Base-by-base conservation (phyloP, 1,140 invertebrate species). In the Dryas iulia region DNA sequence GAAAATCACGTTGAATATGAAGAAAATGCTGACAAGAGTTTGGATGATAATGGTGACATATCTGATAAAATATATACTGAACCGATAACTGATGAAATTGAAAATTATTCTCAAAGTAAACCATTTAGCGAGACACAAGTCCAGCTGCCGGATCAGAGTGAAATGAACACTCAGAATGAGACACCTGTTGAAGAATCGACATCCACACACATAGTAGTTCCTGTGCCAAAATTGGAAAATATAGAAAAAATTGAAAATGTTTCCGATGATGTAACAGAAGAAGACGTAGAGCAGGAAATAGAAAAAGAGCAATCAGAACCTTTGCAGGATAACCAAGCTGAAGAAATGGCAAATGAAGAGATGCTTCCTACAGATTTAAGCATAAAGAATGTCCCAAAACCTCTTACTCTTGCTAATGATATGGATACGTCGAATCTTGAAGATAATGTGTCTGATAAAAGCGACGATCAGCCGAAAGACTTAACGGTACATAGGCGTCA, bases 401-500 rank as follows among this genome's bases (percentile, higher is more conserved):
- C 18, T 69, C 77, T 18, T 25, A 69, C 71, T 23, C 76, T 79
- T 21, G 77, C 77, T 8, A 79, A 71, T 61, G 81, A 77, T 47
- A 76, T 78, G 30, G 84, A 90, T 26, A 83, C 83, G 1, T 79
- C 82, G n/a, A 85, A 89, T 52, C 69, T 77, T 12, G 84, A 84
- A 62, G 89, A 92, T 61, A 86, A 81, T 57, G 14, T 85, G 33
- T 89, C 87, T 2, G 87, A 88, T 14, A 90, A 89, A 71, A 84
- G 84, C 52, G 93, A 94, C 26, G 93, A 94, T 66, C 83, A 92
- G 68, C 93, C 93, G 61, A 94, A 92, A 84, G 94, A 94, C 80
- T 77, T 94, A 68, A 93, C 90, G 70, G 91, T 93, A 65, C 93
- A 93, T 69, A 91, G 92, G 79, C 89, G 87, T 75, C 56, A 87